phyloP scores from a whole-genome alignment of 1,140 invertebrate species.

The Platyura marginata region DNA sequence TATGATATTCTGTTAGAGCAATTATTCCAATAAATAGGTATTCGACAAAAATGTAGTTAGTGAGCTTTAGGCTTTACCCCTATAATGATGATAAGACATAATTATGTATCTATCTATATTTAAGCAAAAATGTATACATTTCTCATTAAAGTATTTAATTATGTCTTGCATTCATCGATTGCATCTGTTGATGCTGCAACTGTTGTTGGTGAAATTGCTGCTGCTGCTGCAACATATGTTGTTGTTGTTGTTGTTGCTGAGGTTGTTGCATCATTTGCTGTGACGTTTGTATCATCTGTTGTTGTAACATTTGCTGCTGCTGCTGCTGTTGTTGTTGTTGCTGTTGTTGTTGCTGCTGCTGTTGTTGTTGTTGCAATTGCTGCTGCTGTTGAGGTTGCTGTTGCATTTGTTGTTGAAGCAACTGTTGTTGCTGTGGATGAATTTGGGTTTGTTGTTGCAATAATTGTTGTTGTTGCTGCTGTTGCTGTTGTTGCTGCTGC shows the following conservation, averaged over 20 bases:
- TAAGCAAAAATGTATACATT: too few relatives aligned
- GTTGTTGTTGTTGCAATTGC: neutral
- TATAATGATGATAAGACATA: too few relatives aligned
- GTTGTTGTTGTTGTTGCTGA: neutral
- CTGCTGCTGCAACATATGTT: neutral
- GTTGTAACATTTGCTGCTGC: conserved; percentile 2
- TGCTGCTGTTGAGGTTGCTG: neutral
- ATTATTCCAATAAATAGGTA: too few relatives aligned
- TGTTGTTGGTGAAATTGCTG: neutral
- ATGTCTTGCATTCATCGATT: too few relatives aligned
- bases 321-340: neutral
- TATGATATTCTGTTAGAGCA: too few relatives aligned
- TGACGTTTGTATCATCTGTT: conserved; percentile 1
- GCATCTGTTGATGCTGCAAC: neutral
- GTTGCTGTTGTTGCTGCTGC: conserved; percentile 11
- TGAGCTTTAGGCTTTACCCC: too few relatives aligned
- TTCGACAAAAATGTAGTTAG: too few relatives aligned
- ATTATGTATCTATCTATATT: too few relatives aligned
- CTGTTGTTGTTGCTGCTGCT: neutral
- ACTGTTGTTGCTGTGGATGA: conserved; percentile 2
- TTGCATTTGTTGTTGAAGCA: conserved; percentile 3
- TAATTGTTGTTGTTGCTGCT: conserved; percentile 4
- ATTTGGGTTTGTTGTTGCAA: neutral
- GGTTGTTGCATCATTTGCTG: neutral
- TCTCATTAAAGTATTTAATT: too few relatives aligned